These are phyloP conservation scores for Melanchra persicariae DNA, from an alignment of 2,888 invertebrate species.

Conservation along the genomic window DNA sequence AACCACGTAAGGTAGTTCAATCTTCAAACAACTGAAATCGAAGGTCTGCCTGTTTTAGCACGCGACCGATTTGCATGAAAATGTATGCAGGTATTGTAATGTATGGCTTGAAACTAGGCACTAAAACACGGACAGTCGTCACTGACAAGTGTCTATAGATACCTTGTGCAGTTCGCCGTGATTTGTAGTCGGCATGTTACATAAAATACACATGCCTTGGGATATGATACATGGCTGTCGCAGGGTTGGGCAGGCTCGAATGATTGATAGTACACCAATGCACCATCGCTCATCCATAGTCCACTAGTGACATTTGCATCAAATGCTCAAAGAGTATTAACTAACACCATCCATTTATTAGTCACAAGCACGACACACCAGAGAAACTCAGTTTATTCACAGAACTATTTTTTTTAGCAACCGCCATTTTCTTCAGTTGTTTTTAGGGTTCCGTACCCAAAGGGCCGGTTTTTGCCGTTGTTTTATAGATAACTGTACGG, in stretches of 20 bases:
- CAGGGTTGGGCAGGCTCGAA: conserved; percentile 2
- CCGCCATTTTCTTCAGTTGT: not conserved
- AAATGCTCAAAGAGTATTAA: conserved; percentile 1
- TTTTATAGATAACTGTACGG: too few species aligned
- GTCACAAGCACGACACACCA: too few species aligned
- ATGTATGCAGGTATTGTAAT: conserved; percentile 22
- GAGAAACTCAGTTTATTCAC: not conserved
- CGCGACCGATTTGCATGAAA: conserved; percentile 20
- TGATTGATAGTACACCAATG: conserved; percentile 35
- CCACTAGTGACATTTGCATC: conserved; percentile 6
- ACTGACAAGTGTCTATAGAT: not conserved
- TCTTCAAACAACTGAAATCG: conserved; percentile 1
- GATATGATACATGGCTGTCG: conserved; percentile 25
- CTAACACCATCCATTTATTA: conserved; percentile 1
- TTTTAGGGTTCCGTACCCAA: too few species aligned
- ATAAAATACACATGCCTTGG: conserved; percentile 6
- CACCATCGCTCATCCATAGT: conserved; percentile 38
- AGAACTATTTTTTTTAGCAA: not conserved
- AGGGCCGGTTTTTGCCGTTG: too few species aligned
- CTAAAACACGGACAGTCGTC: not conserved
- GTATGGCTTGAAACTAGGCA: conserved; percentile 17
- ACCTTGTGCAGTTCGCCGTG: conserved; percentile 15
- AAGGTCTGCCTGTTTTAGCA: conserved; percentile 13
- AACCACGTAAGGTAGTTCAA: conserved; percentile 8
- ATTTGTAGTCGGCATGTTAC: conserved; percentile 31